Evolutionary conservation across 2,888 invertebrate genomes (phyloP), one percentile per base, ranked within the genome.

Genomic region (Tenthredo livida): DNA sequence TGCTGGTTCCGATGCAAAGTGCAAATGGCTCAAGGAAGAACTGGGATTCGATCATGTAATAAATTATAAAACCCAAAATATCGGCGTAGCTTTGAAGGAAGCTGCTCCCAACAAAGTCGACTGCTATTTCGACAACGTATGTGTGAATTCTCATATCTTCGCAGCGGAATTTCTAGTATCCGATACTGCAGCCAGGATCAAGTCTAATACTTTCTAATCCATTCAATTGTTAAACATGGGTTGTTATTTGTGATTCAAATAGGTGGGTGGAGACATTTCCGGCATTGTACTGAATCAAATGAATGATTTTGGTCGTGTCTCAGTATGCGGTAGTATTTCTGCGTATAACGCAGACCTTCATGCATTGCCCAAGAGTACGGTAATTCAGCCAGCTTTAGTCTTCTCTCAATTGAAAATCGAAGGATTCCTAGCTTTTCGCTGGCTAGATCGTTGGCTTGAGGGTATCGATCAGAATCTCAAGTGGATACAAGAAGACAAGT

Each of bases 111-210:
- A 96, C n/a, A 97, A 97, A 2, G 93, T 97, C 0, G 96, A 97
- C 90, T 96, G 96, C 90, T 97, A 96, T 90, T 97, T 97, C 90
- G 97, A 97, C 91, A 97, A 97, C 92, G 97, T 97, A 93, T 92
- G 95, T 92, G 78, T 29, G n/a, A 61, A 84, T 12, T 47, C 61
- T 21, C 0, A 50, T 43, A n/a, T 43, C 9, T 29, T 82, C 70
- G 61, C 25, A 25, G 82, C 15, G 50, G 1, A 17, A 7, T 29
- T 67, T 25, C 47, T 80, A 54, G 47, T 84, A 80, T 7, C 37
- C 70, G 58, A 25, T n/a, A 54, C 43, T 25, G 40, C 17, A 33
- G 33, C 21, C 12, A 58, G 84, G 61, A 40, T 58, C 7, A 10
- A 17, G 37, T 1, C 33, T 54, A 33, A 70, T 10, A 33, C 4